Percentiles rank a stretch among this genome's conserved stretches.
phyloP scores from a whole-genome alignment of 2,888 invertebrate species.

The Cheilosia scutellata region DNA sequence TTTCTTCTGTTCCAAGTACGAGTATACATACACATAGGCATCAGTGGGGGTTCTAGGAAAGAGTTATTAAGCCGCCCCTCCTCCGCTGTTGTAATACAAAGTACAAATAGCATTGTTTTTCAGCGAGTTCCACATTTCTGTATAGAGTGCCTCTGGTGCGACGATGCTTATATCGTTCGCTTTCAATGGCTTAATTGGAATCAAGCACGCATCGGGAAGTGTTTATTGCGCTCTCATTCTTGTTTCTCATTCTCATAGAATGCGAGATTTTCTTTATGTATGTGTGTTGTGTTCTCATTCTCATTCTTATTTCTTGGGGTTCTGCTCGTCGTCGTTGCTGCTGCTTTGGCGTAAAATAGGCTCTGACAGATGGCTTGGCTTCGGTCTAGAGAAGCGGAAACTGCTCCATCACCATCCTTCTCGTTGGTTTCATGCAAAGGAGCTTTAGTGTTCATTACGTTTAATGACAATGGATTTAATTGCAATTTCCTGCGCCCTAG shows the following conservation, averaged over 20 bases:
- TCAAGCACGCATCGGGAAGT: constrained; percentile 76
- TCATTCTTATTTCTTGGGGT: constrained; percentile 36
- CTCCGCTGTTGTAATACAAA: constrained; percentile 43
- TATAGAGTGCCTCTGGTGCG: constrained; percentile 33
- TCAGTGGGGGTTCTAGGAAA: neutral
- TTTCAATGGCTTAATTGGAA: constrained; percentile 75
- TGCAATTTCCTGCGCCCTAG: constrained; percentile 71
- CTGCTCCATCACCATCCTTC: constrained; percentile 7
- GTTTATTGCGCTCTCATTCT: constrained; percentile 74
- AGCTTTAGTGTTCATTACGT: constrained; percentile 62
- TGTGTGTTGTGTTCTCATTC: constrained; percentile 39
- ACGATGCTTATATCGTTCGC: constrained; percentile 50
- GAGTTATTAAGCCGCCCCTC: constrained; percentile 35
- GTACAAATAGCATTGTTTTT: constrained; percentile 66
- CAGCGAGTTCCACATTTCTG: constrained; percentile 23
- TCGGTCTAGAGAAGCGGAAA: constrained; percentile 11
- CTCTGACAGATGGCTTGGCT: constrained; percentile 46
- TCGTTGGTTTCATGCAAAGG: constrained; percentile 53
- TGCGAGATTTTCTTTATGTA: constrained; percentile 12
- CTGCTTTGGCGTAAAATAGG: constrained; percentile 33
- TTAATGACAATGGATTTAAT: constrained; percentile 75
- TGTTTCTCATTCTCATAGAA: constrained; percentile 44
- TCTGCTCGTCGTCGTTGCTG: neutral
- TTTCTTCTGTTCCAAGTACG: constrained; percentile 50
- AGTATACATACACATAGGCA: constrained; percentile 7